These are phyloP conservation scores for Drosophila mimica DNA, from an alignment of 2,888 invertebrate species.

Conservation along the genomic window DNA sequence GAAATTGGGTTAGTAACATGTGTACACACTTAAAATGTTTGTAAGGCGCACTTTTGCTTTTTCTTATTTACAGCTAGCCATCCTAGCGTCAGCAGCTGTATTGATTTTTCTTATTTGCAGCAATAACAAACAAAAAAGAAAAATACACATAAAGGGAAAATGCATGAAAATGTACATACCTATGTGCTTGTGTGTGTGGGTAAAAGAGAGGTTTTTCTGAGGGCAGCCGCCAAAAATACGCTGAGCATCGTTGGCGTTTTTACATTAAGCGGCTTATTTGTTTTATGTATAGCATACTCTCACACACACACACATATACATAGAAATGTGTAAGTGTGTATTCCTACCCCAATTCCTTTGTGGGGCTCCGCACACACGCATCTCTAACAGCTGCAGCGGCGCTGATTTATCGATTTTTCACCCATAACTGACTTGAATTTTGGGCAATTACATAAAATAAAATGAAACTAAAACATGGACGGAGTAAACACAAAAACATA, in stretches of 20 bases:
- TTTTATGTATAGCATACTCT: conserved; percentile 55
- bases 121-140: background rate
- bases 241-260: conserved; percentile 33
- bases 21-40: conserved; percentile 52
- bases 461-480: background rate
- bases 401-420: conserved; percentile 78
- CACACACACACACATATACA: conserved; percentile 3
- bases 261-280: conserved; percentile 70
- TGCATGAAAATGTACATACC: conserved; percentile 43
- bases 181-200: background rate
- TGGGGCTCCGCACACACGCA: conserved; percentile 67
- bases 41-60: conserved; percentile 61
- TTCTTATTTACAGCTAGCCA: conserved; percentile 32
- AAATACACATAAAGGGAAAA: conserved; percentile 37
- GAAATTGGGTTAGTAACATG: conserved; percentile 73
- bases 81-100: conserved; percentile 49
- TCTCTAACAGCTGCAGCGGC: conserved; percentile 72
- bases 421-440: conserved; percentile 44
- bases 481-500: conserved; percentile 3
- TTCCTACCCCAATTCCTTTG: conserved; percentile 75
- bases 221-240: conserved; percentile 54
- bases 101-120: conserved; percentile 77
- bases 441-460: conserved; percentile 65
- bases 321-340: conserved; percentile 17
- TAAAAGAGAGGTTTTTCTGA: conserved; percentile 19